These are phyloP conservation scores for Falcunculus frontatus DNA, from an alignment of 2,113 vertebrate genomes.

Conservation along the genomic window DNA sequence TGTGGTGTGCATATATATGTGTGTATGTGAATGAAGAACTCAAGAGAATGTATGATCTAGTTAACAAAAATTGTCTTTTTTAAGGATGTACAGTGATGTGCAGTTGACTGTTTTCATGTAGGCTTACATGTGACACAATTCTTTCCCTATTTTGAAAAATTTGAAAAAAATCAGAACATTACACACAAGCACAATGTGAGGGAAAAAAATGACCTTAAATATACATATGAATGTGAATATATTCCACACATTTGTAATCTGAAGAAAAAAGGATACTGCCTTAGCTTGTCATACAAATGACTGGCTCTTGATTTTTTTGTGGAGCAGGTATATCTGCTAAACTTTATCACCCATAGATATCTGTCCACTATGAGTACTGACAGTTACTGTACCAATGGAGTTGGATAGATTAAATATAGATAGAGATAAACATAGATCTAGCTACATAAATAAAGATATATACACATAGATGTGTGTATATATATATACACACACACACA, in stretches of 20 bases:
- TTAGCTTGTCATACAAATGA: background rate
- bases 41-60: background rate
- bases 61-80: background rate
- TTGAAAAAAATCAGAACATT: background rate
- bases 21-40: background rate
- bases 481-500: no score
- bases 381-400: background rate
- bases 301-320: background rate
- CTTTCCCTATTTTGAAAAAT: background rate
- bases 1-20: background rate
- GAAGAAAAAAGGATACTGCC: background rate
- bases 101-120: background rate
- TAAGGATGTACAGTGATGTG: background rate
- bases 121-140: background rate
- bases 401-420: background rate
- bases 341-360: background rate
- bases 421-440: background rate
- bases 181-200: background rate
- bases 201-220: background rate
- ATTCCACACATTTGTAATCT: background rate
- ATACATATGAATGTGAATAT: background rate
- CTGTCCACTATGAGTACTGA: background rate
- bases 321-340: background rate
- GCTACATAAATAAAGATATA: background rate
- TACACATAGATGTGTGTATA: background rate